Evolutionary conservation across 2,888 invertebrate species (phyloP), one percentile per base, ranked within the genome.

Genomic region (Eucera pruinosa): DNA sequence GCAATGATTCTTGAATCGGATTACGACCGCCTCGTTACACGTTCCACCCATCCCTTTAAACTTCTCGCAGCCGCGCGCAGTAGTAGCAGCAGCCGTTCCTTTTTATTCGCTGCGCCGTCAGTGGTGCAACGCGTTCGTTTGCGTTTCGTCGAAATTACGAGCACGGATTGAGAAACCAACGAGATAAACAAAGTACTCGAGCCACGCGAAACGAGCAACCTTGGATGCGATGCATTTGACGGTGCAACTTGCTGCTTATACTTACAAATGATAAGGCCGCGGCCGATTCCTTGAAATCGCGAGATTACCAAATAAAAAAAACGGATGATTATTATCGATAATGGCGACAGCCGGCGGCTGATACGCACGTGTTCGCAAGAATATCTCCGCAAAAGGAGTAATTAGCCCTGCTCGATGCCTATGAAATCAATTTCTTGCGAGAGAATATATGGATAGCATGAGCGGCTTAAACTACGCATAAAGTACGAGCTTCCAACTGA

Each of bases 1-100:
- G 20, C 20, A 54, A 64, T 30, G 55, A 7, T 71, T 48, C 57
- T 65, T 30, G 33, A 68, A 68, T 64, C 70, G 33, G 39, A 33
- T 45, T 55, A 61, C 43, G 30, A 27, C 15, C 39, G 15, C 15
- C 57, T 36, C 47, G 47, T 57, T 39, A 36, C n/a, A n/a, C 13
- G 43, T 65, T n/a, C 30, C 20, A 4, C 11, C 15, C 33, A 4
- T 11, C 15, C 36, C 33, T 33, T 33, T 33, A 5, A 5, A 33
- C 33, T 7, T 33, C 36, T 11, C 36, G 9, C 5, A 11, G 6
- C 36, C 9, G 9, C n/a, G 0, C 15, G 15, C 15, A 5, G n/a
- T n/a, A 20, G 3, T 36, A 13, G 7, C 13, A 15, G 7, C 20
- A 20, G 2, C n/a, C 6, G 20, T 48, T 15, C 13, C 15, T 13